Base-by-base conservation (phyloP, 23 tunicate species). In the Phallusia fumigata region DNA sequence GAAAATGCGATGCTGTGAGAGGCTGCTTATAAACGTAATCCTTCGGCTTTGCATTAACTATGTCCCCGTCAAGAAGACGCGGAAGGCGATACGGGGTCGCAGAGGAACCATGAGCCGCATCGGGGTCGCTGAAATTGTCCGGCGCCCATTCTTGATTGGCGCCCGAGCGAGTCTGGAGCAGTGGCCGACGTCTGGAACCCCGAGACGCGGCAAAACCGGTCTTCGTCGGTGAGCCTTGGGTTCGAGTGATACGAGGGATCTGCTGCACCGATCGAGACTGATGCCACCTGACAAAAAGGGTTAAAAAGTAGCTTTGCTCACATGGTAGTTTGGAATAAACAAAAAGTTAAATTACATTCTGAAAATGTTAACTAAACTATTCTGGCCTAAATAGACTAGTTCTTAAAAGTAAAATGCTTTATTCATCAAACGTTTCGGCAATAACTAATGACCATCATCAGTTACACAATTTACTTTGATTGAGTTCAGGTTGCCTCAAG, bases 1-100 rank as follows among this genome's bases (percentile, higher is more conserved):
- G 91, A 52, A 92, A 92, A 80, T 92, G 97, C 15, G 97, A 52
- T 30, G 90, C 88, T 24, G 87, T 76, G 22, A 83, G 32, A 12
- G 97, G 87, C 33, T 92, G 84, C 75, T 92, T 92, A 73, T 87
- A 92, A 64, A 92, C 97, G 64, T 92, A 92, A 30, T 87, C 88
- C 65, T 81, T 87, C 16, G 91, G 91, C 53, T 77, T 84, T 34
- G 77, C 53, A 18, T 53, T 31, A 31, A 47, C 35, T 0, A 36
- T 28, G 32, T 32, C 33, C 12, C 33, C 81, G 0, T 83, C 88
- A 0, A 88, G 83, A 15, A 92, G 50, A 30, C 85, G 80, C 18
- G 97, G 97, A 26, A 92, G 86, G 33, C 97, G 52, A 72, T 87
- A 92, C 31, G 97, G 86, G 33, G 90, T 92, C 21, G 97, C 52